phyloP scores from a whole-genome alignment of 2,888 invertebrate genomes.

The Eulithis prunata region DNA sequence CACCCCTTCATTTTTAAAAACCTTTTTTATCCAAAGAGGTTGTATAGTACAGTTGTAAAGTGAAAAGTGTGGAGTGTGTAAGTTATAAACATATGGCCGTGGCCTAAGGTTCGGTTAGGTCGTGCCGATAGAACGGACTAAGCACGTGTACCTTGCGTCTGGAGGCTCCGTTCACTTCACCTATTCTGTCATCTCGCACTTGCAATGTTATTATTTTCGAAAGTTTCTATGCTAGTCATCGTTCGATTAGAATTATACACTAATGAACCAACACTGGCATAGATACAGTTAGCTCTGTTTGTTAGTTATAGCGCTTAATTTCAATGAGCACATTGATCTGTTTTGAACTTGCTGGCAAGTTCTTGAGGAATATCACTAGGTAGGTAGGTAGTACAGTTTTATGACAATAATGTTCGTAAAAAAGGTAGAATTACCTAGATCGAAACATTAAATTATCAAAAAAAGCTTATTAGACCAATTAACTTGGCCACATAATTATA shows the following conservation, averaged over 20 bases:
- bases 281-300: constrained; percentile 29
- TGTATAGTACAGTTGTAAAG: constrained; percentile 43
- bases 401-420: too few species aligned
- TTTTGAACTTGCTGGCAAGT: constrained; percentile 8
- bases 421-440: too few species aligned
- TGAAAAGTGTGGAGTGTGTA: constrained; percentile 77
- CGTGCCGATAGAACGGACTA: constrained; percentile 73
- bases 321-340: constrained; percentile 15
- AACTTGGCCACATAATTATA: too few species aligned
- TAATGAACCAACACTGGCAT: constrained; percentile 33
- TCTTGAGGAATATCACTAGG: background rate
- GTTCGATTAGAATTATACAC: constrained; percentile 42
- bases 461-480: too few species aligned
- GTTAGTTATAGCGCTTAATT: constrained; percentile 22
- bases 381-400: too few species aligned
- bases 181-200: constrained; percentile 71
- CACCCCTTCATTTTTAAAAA: constrained; percentile 31
- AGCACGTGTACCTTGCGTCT: constrained; percentile 73
- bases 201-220: constrained; percentile 64
- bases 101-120: constrained; percentile 69
- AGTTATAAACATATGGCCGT: constrained; percentile 77
- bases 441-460: too few species aligned
- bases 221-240: constrained; percentile 66
- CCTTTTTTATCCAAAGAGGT: constrained; percentile 32
- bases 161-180: constrained; percentile 80